phyloP scores from a whole-genome alignment of 2,888 invertebrate species.

The Noctua comes region DNA sequence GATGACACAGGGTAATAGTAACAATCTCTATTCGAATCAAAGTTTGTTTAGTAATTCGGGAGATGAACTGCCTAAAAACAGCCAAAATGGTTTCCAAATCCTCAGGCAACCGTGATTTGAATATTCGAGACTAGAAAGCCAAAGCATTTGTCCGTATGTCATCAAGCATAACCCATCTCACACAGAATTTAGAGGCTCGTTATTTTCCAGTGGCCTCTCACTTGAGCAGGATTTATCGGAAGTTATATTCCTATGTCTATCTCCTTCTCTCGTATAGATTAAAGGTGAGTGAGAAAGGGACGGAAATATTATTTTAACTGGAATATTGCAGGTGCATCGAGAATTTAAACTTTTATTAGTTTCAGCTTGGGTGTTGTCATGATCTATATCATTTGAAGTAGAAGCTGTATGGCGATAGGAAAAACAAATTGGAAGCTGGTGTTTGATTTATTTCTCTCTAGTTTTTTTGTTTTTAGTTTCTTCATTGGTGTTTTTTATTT shows the following conservation, averaged over 20 bases:
- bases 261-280: constrained; percentile 16
- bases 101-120: background rate
- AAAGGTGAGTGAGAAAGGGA: constrained; percentile 20
- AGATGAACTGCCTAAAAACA: background rate
- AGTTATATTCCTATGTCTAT: constrained; percentile 41
- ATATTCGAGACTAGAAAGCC: constrained; percentile 4
- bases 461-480: background rate
- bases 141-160: constrained; percentile 48
- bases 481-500: background rate
- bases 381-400: constrained; percentile 18
- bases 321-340: constrained; percentile 52
- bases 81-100: background rate
- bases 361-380: constrained; percentile 35
- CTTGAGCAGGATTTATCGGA: constrained; percentile 62
- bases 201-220: constrained; percentile 65
- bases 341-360: constrained; percentile 47
- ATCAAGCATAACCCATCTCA: constrained; percentile 54
- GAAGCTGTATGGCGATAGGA: background rate
- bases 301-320: constrained; percentile 32
- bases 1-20: background rate
- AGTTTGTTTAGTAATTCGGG: background rate
- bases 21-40: background rate
- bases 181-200: constrained; percentile 66
- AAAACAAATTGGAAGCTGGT: background rate
- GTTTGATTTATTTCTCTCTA: background rate